Evolutionary conservation across 2,113 vertebrate genomes (phyloP).

Genomic region (Cyphomyrus discorhynchus): DNA sequence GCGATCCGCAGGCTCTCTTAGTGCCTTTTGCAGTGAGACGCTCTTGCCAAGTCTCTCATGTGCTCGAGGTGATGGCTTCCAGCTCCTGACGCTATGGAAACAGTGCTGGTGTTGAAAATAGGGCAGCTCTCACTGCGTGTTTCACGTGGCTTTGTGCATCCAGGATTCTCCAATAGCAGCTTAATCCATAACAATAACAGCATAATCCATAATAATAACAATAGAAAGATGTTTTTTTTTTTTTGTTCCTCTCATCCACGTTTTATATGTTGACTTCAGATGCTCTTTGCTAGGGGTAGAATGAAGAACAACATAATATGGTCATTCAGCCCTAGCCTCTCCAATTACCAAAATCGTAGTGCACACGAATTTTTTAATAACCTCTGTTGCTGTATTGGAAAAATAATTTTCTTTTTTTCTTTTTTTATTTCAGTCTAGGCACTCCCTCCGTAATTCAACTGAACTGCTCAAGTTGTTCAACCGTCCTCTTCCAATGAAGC

Average conservation of each 20-base stretch:
- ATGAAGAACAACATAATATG: not conserved
- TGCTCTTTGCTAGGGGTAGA: not conserved
- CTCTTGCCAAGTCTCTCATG: not conserved
- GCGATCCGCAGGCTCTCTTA: not conserved
- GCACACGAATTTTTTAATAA: not conserved
- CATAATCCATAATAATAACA: not conserved
- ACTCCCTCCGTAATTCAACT: not conserved
- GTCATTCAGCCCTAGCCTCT: not conserved
- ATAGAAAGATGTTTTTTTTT: not conserved
- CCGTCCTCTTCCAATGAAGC: not conserved
- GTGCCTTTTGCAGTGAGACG: not conserved
- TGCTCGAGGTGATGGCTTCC: not conserved
- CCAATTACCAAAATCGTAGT: not conserved
- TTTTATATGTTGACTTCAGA: not conserved
- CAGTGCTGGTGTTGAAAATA: not conserved
- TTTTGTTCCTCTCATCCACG: not conserved
- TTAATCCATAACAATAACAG: not conserved
- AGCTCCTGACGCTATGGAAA: slow-evolving; percentile 6
- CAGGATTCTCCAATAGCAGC: not conserved
- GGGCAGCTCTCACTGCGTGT: not conserved
- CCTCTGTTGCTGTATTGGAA: not conserved
- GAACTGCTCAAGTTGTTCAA: slow-evolving; percentile 10
- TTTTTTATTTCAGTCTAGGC: not conserved
- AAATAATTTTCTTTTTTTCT: not conserved
- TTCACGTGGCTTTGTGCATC: not conserved